These are phyloP conservation scores for Sepioteuthis lessoniana DNA, from an alignment of 2,888 invertebrate species.

Conservation along the genomic window DNA sequence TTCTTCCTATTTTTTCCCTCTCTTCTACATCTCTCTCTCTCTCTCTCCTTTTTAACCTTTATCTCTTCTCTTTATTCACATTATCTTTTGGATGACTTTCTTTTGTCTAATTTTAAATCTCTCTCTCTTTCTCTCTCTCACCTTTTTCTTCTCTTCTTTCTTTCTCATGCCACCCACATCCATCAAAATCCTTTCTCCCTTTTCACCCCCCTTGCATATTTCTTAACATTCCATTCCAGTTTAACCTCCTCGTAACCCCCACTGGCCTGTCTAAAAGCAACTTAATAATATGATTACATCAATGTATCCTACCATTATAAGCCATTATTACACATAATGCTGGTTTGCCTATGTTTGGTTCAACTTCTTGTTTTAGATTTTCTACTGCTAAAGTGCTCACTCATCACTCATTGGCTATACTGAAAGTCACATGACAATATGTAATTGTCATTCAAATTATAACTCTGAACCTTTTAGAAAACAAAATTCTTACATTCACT, in stretches of 20 bases:
- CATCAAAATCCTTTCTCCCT: background rate
- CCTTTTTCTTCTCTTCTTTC: background rate
- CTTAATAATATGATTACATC: slow-evolving; percentile 9
- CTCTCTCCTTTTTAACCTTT: too few relatives aligned
- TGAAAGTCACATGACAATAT: too few relatives aligned
- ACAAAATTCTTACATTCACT: background rate
- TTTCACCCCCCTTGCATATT: background rate
- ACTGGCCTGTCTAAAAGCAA: slow-evolving; percentile 33
- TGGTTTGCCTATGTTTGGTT: background rate
- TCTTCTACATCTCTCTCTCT: too few relatives aligned
- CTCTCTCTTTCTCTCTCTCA: too few relatives aligned
- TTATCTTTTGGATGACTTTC: too few relatives aligned
- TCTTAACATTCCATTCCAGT: background rate
- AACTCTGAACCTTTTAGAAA: background rate
- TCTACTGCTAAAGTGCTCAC: background rate
- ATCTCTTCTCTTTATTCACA: too few relatives aligned
- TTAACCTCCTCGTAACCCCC: background rate
- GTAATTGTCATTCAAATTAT: background rate
- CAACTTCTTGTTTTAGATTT: background rate
- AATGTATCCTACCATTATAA: slow-evolving; percentile 1
- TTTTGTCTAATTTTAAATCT: too few relatives aligned
- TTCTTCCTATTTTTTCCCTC: too few relatives aligned
- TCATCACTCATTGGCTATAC: background rate
- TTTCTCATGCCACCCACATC: background rate
- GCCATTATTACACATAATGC: slow-evolving; percentile 1